Evolutionary conservation across 2,797 vertebrate genomes (phyloP).

Genomic region (Microchirus variegatus): DNA sequence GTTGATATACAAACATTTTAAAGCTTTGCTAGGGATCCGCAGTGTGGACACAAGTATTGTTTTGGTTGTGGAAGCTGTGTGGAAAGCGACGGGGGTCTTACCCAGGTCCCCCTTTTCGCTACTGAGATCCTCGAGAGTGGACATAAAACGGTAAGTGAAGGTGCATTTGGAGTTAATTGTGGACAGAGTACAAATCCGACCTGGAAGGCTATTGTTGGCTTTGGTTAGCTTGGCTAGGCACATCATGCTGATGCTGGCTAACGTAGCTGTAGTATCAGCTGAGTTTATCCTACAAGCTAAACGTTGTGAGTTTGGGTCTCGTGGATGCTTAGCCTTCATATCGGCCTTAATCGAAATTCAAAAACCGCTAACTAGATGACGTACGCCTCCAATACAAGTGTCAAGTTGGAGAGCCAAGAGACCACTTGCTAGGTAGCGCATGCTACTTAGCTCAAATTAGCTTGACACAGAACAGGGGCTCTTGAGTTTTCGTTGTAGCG

Average conservation of each 20-base stretch:
- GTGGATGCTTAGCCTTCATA: background rate
- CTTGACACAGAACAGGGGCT: slow-evolving; percentile 57
- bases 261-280: slow-evolving; percentile 60
- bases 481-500: slow-evolving; percentile 43
- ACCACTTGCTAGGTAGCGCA: slow-evolving; percentile 73
- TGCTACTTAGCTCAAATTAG: slow-evolving; percentile 80
- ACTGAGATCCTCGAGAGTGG: slow-evolving; percentile 82
- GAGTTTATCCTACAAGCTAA: slow-evolving; percentile 51
- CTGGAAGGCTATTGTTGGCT: slow-evolving; percentile 76
- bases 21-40: slow-evolving; percentile 85
- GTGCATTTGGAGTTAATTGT: slow-evolving; percentile 36
- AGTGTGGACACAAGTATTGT: slow-evolving; percentile 90
- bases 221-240: slow-evolving; percentile 75
- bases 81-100: slow-evolving; percentile 81
- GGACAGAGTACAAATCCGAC: slow-evolving; percentile 63
- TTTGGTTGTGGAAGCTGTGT: slow-evolving; percentile 89
- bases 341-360: background rate
- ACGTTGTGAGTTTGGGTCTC: slow-evolving; percentile 4
- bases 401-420: slow-evolving; percentile 59
- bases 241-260: slow-evolving; percentile 75
- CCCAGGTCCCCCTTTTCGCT: slow-evolving; percentile 80
- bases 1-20: slow-evolving; percentile 67
- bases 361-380: slow-evolving; percentile 15
- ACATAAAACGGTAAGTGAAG: slow-evolving; percentile 90
- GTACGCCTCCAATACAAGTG: slow-evolving; percentile 44